phyloP scores from a whole-genome alignment of 2,113 vertebrate species.

The Hemiprocne comata region DNA sequence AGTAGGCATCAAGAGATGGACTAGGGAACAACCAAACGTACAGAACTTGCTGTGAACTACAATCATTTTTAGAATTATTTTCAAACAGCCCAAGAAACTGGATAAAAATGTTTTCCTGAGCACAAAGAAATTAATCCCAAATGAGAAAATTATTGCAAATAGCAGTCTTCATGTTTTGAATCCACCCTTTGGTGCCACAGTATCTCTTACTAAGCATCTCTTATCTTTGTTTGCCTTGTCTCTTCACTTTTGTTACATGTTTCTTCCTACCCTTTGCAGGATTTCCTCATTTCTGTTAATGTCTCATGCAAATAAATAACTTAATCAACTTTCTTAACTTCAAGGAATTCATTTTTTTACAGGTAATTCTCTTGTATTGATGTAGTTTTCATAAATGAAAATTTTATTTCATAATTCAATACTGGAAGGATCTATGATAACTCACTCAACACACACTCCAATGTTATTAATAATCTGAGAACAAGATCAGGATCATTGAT shows the following conservation, averaged over 20 bases:
- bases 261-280: not conserved
- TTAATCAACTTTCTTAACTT: not conserved
- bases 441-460: not conserved
- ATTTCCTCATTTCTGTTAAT: not conserved
- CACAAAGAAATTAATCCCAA: not conserved
- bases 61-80: not conserved
- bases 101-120: accelerated
- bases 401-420: not conserved
- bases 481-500: not conserved
- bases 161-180: not conserved
- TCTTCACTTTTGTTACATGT: not conserved
- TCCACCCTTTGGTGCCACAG: not conserved
- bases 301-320: not conserved
- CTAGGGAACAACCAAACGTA: not conserved
- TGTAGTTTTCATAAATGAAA: not conserved
- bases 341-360: not conserved
- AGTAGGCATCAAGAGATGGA: not conserved
- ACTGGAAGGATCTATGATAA: not conserved
- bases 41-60: not conserved
- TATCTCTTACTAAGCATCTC: not conserved
- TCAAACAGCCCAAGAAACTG: not conserved
- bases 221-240: not conserved
- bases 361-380: not conserved
- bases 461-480: not conserved
- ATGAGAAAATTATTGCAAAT: not conserved